A percentile compares a stretch with the other conserved stretches of the same genome.
phyloP scores from a whole-genome alignment of 2,797 vertebrate genomes.

The Danio albolineatus region DNA sequence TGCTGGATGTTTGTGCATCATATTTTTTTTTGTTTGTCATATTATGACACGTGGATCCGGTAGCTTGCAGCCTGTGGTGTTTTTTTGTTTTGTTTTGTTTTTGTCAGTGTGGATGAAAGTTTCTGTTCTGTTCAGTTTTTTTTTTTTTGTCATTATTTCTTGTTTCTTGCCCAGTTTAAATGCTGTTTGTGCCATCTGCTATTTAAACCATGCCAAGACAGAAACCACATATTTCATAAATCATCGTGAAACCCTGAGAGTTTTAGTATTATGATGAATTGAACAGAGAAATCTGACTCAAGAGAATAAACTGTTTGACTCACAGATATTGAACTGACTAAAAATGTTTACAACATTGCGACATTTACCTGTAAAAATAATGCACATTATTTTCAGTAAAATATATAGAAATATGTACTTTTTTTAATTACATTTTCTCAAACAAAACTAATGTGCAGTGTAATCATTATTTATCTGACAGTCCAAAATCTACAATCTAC shows the following conservation, averaged over 20 bases:
- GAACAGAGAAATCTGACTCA: neutral
- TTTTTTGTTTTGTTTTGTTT: neutral
- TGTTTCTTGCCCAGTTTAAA: conserved; percentile 17
- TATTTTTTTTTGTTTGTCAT: conserved; percentile 22
- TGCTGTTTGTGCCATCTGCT: conserved; percentile 38
- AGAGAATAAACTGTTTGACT: neutral
- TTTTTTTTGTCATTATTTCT: conserved; percentile 15
- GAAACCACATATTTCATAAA: conserved; percentile 28
- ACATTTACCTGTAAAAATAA: neutral
- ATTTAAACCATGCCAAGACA: conserved; percentile 34
- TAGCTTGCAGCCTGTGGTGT: conserved; percentile 12
- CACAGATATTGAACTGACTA: neutral
- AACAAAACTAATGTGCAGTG: too few relatives aligned
- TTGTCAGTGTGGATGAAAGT: conserved; percentile 13
- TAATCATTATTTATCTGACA: neutral
- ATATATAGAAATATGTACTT: too few relatives aligned
- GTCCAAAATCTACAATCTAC: neutral
- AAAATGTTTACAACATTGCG: neutral
- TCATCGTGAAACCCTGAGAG: neutral
- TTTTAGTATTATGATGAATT: conserved; percentile 11
- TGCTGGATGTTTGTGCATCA: conserved; percentile 29
- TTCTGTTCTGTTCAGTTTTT: neutral
- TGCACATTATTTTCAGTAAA: neutral
- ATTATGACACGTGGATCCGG: conserved; percentile 25
- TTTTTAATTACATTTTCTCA: too few relatives aligned